phyloP scores from a whole-genome alignment of 2,888 invertebrate genomes.

The Spialia ferax region DNA sequence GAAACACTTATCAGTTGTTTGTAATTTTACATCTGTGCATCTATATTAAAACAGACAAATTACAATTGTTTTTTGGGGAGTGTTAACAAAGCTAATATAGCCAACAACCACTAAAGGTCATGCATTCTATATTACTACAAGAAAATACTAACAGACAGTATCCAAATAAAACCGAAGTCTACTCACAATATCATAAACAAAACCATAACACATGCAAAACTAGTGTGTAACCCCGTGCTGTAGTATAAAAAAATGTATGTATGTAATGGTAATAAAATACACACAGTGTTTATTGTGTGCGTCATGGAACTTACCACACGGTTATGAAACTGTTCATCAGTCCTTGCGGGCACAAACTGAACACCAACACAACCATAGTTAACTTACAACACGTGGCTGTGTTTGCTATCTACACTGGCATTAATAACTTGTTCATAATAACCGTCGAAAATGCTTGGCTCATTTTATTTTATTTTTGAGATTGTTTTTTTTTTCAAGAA shows the following conservation, averaged over 20 bases:
- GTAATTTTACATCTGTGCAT: neutral
- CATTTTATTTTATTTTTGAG: too few relatives aligned
- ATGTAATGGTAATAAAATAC: conserved; percentile 44
- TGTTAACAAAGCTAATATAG: neutral
- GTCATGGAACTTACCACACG: conserved; percentile 92
- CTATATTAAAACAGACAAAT: neutral
- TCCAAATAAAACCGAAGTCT: neutral
- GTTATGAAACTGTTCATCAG: conserved; percentile 96
- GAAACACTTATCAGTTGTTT: neutral
- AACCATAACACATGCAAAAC: conserved; percentile 16
- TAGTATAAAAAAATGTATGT: conserved; percentile 42
- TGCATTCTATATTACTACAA: conserved; percentile 11
- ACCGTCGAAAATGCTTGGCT: neutral
- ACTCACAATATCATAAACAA: neutral
- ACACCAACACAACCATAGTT: conserved; percentile 88
- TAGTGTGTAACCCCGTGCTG: conserved; percentile 46
- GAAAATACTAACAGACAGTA: neutral
- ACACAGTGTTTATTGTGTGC: conserved; percentile 55
- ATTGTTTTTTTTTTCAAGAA: too few relatives aligned
- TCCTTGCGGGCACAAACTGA: conserved; percentile 94
- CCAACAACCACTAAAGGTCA: neutral
- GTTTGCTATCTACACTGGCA: conserved; percentile 61
- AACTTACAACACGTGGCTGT: conserved; percentile 55
- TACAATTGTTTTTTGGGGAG: neutral
- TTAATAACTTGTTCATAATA: conserved; percentile 54